phyloP scores from a whole-genome alignment of 2,113 vertebrate species.

The Centropus bengalensis region DNA sequence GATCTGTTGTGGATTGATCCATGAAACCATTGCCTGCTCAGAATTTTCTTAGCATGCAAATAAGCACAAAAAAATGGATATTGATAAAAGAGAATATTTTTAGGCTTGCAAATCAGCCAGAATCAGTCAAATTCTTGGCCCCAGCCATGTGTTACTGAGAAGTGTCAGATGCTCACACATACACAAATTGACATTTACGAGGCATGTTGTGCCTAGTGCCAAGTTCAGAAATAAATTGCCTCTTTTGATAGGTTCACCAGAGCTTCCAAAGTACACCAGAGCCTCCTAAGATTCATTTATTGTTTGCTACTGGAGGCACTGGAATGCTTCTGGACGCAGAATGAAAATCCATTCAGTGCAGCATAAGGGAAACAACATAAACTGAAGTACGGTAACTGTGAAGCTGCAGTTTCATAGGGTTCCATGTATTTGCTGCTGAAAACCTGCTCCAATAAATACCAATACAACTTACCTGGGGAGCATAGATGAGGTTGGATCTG shows the following conservation, averaged over 20 bases:
- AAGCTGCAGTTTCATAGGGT: constrained; percentile 5
- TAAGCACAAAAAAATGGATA: constrained; percentile 60
- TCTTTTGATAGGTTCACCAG: constrained; percentile 54
- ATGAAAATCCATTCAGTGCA: constrained; percentile 8
- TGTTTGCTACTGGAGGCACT: constrained; percentile 58
- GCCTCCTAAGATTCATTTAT: constrained; percentile 56
- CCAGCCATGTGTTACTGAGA: constrained; percentile 60
- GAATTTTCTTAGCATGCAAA: constrained; percentile 54
- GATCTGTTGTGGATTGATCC: neutral
- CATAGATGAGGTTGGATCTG: neutral
- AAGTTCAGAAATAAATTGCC: constrained; percentile 55
- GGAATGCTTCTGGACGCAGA: constrained; percentile 31
- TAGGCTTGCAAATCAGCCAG: constrained; percentile 56
- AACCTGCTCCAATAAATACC: constrained; percentile 4
- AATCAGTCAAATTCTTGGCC: constrained; percentile 68
- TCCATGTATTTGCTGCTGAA: neutral
- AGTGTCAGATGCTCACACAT: constrained; percentile 59
- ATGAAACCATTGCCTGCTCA: neutral
- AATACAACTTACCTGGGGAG: neutral
- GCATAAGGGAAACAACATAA: neutral
- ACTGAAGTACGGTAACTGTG: neutral
- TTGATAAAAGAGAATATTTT: constrained; percentile 75
- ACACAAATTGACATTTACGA: constrained; percentile 73
- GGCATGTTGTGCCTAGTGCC: constrained; percentile 18
- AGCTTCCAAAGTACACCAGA: constrained; percentile 40